Evolutionary conservation across 2,888 invertebrate genomes (phyloP), one percentile per base, ranked within the genome.

Genomic region (Dryomyza anilis): DNA sequence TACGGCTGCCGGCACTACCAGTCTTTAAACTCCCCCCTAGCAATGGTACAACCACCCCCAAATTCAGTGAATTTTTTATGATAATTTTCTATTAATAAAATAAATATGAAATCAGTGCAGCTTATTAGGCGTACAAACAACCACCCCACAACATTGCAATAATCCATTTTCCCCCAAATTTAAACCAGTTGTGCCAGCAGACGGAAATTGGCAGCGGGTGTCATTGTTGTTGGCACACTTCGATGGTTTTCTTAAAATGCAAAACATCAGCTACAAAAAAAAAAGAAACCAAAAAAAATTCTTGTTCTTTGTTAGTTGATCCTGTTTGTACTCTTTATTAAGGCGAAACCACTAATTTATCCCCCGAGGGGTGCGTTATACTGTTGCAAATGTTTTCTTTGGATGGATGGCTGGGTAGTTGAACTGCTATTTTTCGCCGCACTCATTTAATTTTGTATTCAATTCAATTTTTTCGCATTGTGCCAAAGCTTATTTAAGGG

Each of bases 81-180:
- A 70, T 75, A 74, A 76, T 74, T 76, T 77, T 75, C 74, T 75
- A 76, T 76, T 76, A 76, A 76, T 76, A 76, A 77, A 76, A 76
- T 76, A 76, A 77, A 76, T 77, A 76, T 77, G 71, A 76, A 77
- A 77, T 76, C 76, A 75, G 73, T 69, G 75, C 66, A 56, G n/a
- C 29, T 10, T 19, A 14, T 21, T 39, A 16, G 39, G 14, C 16
- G 10, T 3, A 16, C 7, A 16, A 16, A 43, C 6, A 43, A 43
- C 6, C 43, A 8, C 16, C 43, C n/a, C n/a, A 12, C 43, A 43
- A 43, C n/a, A 19, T 43, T 43, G 19, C 16, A 3, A 16, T 19
- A 48, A 48, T 16, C 25, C 25, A 10, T 19, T 25, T 12, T 19
- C 3, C 48, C 10, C 3, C 19, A 12, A 10, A 3, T 16, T 12